phyloP scores from a whole-genome alignment of 2,113 vertebrate species.

The Phocoena phocoena region DNA sequence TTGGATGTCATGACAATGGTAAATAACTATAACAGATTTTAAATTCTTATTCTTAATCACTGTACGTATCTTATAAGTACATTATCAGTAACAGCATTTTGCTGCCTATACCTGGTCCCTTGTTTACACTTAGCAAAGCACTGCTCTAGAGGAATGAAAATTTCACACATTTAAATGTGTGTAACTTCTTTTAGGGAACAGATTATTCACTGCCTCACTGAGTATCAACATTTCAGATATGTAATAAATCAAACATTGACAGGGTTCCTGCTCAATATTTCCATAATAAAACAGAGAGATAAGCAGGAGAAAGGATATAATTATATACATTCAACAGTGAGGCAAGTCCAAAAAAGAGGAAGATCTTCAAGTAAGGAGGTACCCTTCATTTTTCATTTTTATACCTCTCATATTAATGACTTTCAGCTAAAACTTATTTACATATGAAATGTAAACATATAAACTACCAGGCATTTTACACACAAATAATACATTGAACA shows the following conservation, averaged over 20 bases:
- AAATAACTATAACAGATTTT: neutral
- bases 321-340: neutral
- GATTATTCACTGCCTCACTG: slow-evolving; percentile 56
- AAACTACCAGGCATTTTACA: neutral
- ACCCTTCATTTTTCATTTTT: neutral
- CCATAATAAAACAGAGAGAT: neutral
- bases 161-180: neutral
- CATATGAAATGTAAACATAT: slow-evolving; percentile 3
- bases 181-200: slow-evolving; percentile 5
- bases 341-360: neutral
- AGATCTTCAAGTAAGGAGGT: neutral
- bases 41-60: neutral
- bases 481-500: neutral
- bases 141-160: neutral
- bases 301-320: slow-evolving; percentile 14
- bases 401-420: neutral
- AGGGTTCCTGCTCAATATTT: slow-evolving; percentile 25
- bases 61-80: neutral
- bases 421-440: neutral
- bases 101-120: neutral
- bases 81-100: neutral
- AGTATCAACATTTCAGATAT: slow-evolving; percentile 30
- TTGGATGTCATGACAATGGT: neutral
- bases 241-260: slow-evolving; percentile 53
- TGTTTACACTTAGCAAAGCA: neutral